Evolutionary conservation across 2,888 invertebrate genomes (phyloP), one percentile per base, ranked within the genome.

Genomic region (Macaria liturata): DNA sequence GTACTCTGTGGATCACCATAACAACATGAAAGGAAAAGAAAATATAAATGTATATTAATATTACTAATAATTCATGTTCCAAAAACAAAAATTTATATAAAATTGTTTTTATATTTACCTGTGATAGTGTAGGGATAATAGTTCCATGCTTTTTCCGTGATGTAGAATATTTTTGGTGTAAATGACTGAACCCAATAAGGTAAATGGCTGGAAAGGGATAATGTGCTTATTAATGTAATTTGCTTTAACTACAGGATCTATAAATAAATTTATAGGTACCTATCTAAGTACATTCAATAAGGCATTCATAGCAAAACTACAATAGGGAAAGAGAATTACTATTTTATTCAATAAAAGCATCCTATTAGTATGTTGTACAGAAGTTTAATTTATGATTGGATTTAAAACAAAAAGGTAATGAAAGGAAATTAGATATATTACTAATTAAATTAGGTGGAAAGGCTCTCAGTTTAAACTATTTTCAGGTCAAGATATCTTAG

Each of bases 101-200:
- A 42, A n/a, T 42, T n/a, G 1, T 9, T 8, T 42, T 42, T 42
- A 8, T 57, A 75, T 70, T 89, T 93, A 95, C 95, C 95, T 87
- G 97, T 98, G 53, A 96, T 94, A 30, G 98, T 98, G 74, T 94
- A 97, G 8, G 98, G 98, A 89, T 97, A 98, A 86, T 96, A 98
- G 85, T 98, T 98, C 98, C 98, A 98, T 9, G 98, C 97, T 80
- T 97, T 98, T 86, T 98, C 98, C 58, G 96, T 98, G 20, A 98
- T 94, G 86, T 98, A 98, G 89, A 98, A 98, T 80, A 98, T 95
- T 84, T 95, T 95, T 66, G 98, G 98, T 76, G 97, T 95, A 70
- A 98, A 86, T 3, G 97, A 95, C 85, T 97, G 97, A 54, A 98
- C 92, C 97, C 97, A 98, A 79, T 95, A 95, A 4, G 98, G 98